Conservation (phyloP, 2,888 invertebrate species). For the Drosophila pseudotalamancana region DNA sequence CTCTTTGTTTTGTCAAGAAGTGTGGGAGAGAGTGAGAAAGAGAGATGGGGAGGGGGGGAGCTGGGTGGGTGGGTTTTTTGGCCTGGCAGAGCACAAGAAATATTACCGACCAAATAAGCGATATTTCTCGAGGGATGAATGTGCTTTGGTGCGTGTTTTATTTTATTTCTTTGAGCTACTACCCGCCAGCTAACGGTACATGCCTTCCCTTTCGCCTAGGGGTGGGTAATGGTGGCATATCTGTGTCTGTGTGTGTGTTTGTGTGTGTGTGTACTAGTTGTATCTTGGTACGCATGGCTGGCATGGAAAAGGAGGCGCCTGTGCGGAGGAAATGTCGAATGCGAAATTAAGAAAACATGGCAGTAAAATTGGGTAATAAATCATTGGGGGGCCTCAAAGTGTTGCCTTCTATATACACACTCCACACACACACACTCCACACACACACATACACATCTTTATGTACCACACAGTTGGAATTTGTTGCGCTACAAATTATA, state of each 20-base stretch:
- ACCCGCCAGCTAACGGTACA: conserved; percentile 72
- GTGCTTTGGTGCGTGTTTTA: conserved; percentile 84
- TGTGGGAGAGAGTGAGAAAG: not conserved
- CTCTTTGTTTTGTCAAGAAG: conserved; percentile 47
- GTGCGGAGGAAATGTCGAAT: conserved; percentile 81
- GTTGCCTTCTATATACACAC: conserved; percentile 64
- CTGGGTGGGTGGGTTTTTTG: conserved; percentile 29
- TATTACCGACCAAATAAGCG: conserved; percentile 83
- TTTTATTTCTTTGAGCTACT: conserved; percentile 83
- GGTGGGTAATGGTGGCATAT: conserved; percentile 25
- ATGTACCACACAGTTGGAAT: conserved; percentile 55
- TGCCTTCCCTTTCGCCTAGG: conserved; percentile 54
- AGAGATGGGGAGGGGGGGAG: not conserved
- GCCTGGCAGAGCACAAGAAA: conserved; percentile 75
- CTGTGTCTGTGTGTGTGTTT: conserved; percentile 22
- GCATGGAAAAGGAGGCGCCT: conserved; percentile 56
- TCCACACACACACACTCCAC: not conserved
- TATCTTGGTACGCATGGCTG: conserved; percentile 69
- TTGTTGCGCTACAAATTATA: conserved; percentile 72
- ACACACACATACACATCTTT: not conserved
- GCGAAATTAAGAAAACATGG: conserved; percentile 82
- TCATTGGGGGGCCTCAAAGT: conserved; percentile 77
- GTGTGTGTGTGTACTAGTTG: conserved; percentile 31
- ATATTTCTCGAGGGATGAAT: conserved; percentile 84
- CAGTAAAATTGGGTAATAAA: conserved; percentile 81